Evolutionary conservation across 1,140 invertebrate species (phyloP).

Genomic region (Babylonia areolata): DNA sequence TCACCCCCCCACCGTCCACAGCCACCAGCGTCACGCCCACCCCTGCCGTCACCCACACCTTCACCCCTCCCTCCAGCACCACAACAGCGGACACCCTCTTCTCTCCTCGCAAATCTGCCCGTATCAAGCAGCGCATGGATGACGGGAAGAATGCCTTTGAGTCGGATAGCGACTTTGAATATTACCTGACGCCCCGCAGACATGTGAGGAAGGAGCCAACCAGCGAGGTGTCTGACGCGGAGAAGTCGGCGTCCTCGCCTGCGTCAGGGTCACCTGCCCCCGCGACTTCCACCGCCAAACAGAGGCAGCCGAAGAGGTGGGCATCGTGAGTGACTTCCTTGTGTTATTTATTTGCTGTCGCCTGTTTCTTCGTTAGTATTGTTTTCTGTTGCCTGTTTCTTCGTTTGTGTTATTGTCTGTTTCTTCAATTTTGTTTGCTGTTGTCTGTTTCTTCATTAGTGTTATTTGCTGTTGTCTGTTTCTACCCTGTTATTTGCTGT

Average conservation of each 20-base stretch:
- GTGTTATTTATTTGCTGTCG: neutral
- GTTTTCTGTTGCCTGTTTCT: too few species aligned
- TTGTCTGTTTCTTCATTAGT: too few species aligned
- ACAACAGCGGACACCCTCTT: neutral
- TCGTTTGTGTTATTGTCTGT: too few species aligned
- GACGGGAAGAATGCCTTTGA: slow-evolving; percentile 36
- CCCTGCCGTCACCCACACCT: too few species aligned
- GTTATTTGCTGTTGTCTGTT: too few species aligned
- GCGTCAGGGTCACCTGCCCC: neutral
- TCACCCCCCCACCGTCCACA: neutral
- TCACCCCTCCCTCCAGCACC: neutral
- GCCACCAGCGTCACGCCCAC: neutral
- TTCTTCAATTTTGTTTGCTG: too few species aligned
- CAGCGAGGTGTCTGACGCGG: neutral
- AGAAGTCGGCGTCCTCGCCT: neutral
- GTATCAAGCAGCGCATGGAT: slow-evolving; percentile 46
- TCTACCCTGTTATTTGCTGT: too few species aligned
- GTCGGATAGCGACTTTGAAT: slow-evolving; percentile 50
- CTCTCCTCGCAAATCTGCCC: slow-evolving; percentile 48
- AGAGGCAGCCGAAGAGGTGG: slow-evolving; percentile 26
- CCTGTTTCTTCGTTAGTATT: too few species aligned
- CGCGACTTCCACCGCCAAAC: neutral
- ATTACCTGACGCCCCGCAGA: slow-evolving; percentile 34
- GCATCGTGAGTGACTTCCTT: neutral
- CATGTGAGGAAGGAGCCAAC: slow-evolving; percentile 8